Evolutionary conservation across 2,113 vertebrate genomes (phyloP), one percentile per base, ranked within the genome.

Genomic region (Alaudala cheleensis): DNA sequence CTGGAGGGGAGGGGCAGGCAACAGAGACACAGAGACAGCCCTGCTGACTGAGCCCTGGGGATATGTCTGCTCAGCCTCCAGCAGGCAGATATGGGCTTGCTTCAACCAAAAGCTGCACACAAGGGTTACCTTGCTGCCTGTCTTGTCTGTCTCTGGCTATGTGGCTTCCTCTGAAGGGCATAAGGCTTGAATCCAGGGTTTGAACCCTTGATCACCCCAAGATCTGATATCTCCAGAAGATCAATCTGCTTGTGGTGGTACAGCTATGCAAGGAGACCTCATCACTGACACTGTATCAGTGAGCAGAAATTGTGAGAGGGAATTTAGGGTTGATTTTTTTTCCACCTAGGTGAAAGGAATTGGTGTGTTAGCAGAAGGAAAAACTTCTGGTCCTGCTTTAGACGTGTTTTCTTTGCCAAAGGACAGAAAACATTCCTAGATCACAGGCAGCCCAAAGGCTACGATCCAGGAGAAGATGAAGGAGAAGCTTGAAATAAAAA

Each of bases 11-110:
- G 39, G 40, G 14, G 19, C 29, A 77, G 81, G 71, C 70, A 80
- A 67, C 67, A 60, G 77, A 81, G 86, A n/a, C 76, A 58, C 45
- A 84, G 69, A 92, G 89, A 37, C 42, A 81, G 39, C 86, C 76
- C 34, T 77, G 51, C 64, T 86, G 42, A 10, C 85, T 81, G 72
- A 67, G 69, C 72, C 92, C 72, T 5, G 1, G 14, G 62, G 85
- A 1, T 16, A 18, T 31, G 82, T 62, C 82, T 92, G 23, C 81
- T 25, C 0, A 0, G 51, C 31, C 87, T 80, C 21, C 81, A 45
- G 62, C 0, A 0, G 66, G 67, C 81, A 92, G 74, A 82, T 88
- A 40, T 47, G 42, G 85, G 54, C 74, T 94, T 90, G 81, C 79
- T 92, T 57, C 70, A 69, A n/a, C 57, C 40, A 53, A 90, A 90